A percentile compares a stretch with the other conserved stretches of the same genome.
Evolutionary conservation across 1,140 invertebrate genomes (phyloP).

Genomic region (Solenopsis fugax): DNA sequence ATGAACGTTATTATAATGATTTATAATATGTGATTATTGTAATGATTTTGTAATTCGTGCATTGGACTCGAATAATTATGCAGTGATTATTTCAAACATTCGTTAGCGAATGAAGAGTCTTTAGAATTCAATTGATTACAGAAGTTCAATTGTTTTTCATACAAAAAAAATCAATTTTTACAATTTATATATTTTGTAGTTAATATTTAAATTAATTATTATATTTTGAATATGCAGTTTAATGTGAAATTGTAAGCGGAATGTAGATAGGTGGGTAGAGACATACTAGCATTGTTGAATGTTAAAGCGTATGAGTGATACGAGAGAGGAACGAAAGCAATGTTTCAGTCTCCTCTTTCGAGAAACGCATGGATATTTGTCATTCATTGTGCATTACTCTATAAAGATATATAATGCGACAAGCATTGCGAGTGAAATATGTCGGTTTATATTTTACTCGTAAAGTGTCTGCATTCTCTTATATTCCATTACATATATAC

Average conservation of each 20-base stretch:
- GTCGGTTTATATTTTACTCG: conserved; percentile 12
- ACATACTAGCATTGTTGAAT: conserved; percentile 7
- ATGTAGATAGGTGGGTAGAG: neutral
- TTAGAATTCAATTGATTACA: neutral
- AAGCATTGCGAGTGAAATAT: conserved; percentile 37
- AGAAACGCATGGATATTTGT: conserved; percentile 40
- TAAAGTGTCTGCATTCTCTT: neutral
- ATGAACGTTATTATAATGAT: neutral
- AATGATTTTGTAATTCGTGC: neutral
- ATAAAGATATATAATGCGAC: conserved; percentile 37
- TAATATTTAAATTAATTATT: neutral
- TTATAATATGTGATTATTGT: neutral
- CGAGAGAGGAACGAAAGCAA: conserved; percentile 41
- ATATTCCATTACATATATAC: neutral
- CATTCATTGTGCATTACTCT: conserved; percentile 50
- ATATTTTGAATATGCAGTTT: neutral
- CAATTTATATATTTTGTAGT: neutral
- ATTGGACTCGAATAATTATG: neutral
- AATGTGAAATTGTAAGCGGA: neutral
- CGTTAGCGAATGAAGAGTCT: too few species aligned
- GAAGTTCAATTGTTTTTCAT: neutral
- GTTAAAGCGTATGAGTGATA: conserved; percentile 4
- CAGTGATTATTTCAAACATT: neutral
- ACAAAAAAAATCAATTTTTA: neutral
- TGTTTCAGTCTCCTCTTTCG: conserved; percentile 37